Evolutionary conservation across 2,888 invertebrate genomes (phyloP), one percentile per base, ranked within the genome.

Genomic region (Plagodis pulveraria): DNA sequence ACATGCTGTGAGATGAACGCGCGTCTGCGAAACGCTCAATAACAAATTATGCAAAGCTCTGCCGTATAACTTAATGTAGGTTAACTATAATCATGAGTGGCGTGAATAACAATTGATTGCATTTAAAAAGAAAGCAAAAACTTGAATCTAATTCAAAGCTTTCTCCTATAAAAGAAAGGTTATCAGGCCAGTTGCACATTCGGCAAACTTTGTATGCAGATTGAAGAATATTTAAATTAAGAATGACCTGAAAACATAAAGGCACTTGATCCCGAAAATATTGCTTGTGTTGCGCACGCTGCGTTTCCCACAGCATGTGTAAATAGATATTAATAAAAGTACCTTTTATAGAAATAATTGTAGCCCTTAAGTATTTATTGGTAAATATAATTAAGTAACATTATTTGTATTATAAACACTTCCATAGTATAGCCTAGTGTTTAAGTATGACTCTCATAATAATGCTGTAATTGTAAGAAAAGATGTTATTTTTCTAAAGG

Each of bases 341-440:
- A 92, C 92, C 92, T 92, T 91, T 91, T 87, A 75, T 74, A 76
- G 82, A 84, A 84, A 80, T 72, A 77, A 75, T 68, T 70, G 50
- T 87, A 89, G 85, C 43, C 41, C 57, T 43, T 91, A 91, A 91
- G 91, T 92, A 92, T 92, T 92, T 92, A 92, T 91, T 91, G 77
- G 79, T 88, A 84, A 76, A 78, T 72, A 74, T 78, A 79, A 40
- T 70, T 66, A 62, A 66, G 66, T 70, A 67, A 83, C 71, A 80
- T 76, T 85, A 84, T 81, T 82, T 76, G 74, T 76, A 77, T 77
- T 81, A 83, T 87, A 86, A 83, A 84, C 76, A 80, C 77, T 84
- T 80, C 76, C 77, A 74, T 72, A 77, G 68, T 69, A 63, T 66
- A 69, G 57, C 54, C 22, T 67, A 67, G 63, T 42, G 32, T 22